These are phyloP conservation scores for Synanceia verrucosa DNA, from an alignment of 2,797 vertebrate genomes.

Conservation along the genomic window DNA sequence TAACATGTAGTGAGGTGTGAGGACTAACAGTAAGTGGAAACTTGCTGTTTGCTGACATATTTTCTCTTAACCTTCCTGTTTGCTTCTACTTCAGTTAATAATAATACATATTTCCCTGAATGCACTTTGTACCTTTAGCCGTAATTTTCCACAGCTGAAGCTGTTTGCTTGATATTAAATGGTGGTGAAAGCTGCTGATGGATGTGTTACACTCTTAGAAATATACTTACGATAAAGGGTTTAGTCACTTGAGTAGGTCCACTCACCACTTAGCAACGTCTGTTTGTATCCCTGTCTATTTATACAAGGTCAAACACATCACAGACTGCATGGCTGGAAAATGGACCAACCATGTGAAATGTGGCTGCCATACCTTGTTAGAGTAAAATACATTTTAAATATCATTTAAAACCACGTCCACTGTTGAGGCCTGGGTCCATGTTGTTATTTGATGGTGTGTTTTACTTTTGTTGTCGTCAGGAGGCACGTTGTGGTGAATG, in stretches of 20 bases:
- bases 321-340: neutral
- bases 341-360: neutral
- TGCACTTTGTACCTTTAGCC: neutral
- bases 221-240: neutral
- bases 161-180: neutral
- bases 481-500: neutral
- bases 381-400: neutral
- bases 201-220: neutral
- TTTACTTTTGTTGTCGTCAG: slow-evolving; percentile 18
- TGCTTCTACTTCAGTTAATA: neutral
- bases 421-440: slow-evolving; percentile 3
- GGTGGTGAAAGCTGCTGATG: neutral
- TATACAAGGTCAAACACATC: neutral
- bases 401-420: slow-evolving; percentile 8
- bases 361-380: neutral
- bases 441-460: neutral
- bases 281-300: neutral
- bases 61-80: neutral
- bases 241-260: neutral
- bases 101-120: neutral
- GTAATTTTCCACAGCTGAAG: neutral
- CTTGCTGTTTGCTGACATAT: neutral
- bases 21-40: slow-evolving; percentile 12
- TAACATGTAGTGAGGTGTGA: neutral
- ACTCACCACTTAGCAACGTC: neutral